Conservation (phyloP, 2,113 vertebrate species). For the Oenanthe oenanthe region DNA sequence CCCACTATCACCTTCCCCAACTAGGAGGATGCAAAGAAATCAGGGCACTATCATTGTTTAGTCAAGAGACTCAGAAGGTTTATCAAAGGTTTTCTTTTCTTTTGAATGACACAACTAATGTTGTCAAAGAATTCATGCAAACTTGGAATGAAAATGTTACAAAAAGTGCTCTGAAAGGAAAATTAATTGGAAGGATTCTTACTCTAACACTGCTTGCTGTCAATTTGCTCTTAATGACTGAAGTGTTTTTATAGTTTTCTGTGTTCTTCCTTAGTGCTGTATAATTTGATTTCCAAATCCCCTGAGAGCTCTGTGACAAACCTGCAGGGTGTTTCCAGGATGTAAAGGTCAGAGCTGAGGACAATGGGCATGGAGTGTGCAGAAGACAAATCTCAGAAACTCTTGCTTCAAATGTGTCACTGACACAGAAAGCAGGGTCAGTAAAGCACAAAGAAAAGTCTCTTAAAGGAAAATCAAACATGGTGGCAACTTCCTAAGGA, state of each 20-base stretch:
- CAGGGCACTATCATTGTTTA: neutral
- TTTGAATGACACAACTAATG: neutral
- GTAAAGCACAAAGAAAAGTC: neutral
- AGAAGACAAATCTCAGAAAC: neutral
- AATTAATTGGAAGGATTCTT: slow-evolving; percentile 34
- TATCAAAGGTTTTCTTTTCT: neutral
- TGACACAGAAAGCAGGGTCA: neutral
- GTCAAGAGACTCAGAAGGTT: neutral
- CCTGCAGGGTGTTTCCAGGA: neutral
- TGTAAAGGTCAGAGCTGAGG: slow-evolving; percentile 22
- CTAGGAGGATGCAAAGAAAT: neutral
- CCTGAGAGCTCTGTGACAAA: neutral
- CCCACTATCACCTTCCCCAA: neutral
- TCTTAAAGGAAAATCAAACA: neutral
- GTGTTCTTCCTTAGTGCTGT: neutral
- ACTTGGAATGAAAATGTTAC: neutral
- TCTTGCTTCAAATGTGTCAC: neutral
- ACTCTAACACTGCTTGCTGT: neutral
- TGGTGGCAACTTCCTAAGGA: neutral
- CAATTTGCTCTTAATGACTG: slow-evolving; percentile 39
- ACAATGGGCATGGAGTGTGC: neutral
- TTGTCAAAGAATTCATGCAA: neutral
- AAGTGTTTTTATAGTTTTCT: slow-evolving; percentile 29
- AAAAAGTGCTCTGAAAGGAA: neutral
- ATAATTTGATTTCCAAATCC: slow-evolving; percentile 11